phyloP scores from a whole-genome alignment of 1,140 invertebrate genomes.

The Drosophila bifasciata region DNA sequence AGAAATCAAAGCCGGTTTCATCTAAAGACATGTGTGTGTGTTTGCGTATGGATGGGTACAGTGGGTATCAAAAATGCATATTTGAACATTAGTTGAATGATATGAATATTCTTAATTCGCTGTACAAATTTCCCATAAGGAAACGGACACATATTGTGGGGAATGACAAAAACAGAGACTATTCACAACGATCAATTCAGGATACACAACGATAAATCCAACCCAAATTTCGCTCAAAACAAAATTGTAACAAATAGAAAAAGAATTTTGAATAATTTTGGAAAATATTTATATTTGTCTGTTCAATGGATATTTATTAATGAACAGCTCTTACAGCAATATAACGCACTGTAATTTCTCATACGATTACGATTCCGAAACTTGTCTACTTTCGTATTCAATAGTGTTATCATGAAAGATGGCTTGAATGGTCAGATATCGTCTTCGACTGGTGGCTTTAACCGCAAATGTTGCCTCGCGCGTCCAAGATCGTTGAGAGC shows the following conservation, averaged over 20 bases:
- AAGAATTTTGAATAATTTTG: no score
- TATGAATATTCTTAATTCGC: no score
- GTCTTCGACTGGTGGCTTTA: background rate
- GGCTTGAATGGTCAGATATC: constrained; percentile 27
- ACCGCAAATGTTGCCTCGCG: constrained; percentile 39
- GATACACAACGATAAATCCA: no score
- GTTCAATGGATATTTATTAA: background rate
- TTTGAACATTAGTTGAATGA: no score
- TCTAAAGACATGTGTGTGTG: constrained; percentile 6
- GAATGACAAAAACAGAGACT: no score
- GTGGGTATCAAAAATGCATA: constrained; percentile 17
- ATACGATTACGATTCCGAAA: constrained; percentile 41
- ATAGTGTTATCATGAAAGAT: constrained; percentile 76
- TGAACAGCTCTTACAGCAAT: background rate
- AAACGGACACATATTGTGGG: no score
- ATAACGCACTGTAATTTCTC: constrained; percentile 13
- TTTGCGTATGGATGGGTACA: constrained; percentile 24
- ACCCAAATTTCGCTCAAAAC: background rate
- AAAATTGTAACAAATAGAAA: background rate
- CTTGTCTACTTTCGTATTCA: constrained; percentile 80
- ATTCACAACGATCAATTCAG: no score
- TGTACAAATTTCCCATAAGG: no score
- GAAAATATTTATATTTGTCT: background rate
- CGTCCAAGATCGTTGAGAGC: constrained; percentile 36
- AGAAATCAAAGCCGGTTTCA: constrained; percentile 78